Conservation (phyloP, 2,888 invertebrate species). For the Pristionchus japonicus region DNA sequence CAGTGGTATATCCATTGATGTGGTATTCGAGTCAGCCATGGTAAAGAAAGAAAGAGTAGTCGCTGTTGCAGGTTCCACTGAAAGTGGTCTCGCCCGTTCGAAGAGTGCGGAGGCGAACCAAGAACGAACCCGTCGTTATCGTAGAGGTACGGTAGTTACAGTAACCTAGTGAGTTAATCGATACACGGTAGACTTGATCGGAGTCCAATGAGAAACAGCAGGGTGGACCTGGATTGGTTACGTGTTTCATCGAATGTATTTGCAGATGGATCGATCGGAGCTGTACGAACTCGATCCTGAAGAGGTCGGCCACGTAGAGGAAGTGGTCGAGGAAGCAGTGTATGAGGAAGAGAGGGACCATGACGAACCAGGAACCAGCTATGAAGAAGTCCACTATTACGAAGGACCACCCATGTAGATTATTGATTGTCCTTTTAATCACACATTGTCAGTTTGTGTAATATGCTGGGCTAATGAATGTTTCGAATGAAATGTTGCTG, state of each 20-base stretch:
- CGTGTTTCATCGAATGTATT: background rate
- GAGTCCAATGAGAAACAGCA: too few relatives aligned
- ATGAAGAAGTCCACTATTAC: background rate
- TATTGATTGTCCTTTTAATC: background rate
- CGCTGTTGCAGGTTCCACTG: background rate
- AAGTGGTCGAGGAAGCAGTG: background rate
- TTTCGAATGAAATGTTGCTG: too few relatives aligned
- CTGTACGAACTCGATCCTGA: background rate
- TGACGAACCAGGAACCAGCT: conserved; percentile 5
- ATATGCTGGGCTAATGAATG: background rate
- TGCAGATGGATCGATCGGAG: background rate
- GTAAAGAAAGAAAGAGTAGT: background rate
- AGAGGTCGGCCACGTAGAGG: background rate
- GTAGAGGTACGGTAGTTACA: background rate
- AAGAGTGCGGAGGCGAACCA: background rate
- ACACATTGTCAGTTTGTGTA: background rate
- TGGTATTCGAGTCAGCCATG: background rate
- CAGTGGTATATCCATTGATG: background rate
- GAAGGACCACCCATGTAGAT: background rate
- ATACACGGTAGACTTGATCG: too few relatives aligned
- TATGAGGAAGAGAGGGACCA: too few relatives aligned
- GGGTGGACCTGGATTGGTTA: too few relatives aligned
- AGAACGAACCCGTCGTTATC: background rate
- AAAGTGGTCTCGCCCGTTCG: background rate
- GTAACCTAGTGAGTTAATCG: too few relatives aligned